Base-by-base conservation (phyloP, 23 tunicate species). In the Clavelina lepadiformis region DNA sequence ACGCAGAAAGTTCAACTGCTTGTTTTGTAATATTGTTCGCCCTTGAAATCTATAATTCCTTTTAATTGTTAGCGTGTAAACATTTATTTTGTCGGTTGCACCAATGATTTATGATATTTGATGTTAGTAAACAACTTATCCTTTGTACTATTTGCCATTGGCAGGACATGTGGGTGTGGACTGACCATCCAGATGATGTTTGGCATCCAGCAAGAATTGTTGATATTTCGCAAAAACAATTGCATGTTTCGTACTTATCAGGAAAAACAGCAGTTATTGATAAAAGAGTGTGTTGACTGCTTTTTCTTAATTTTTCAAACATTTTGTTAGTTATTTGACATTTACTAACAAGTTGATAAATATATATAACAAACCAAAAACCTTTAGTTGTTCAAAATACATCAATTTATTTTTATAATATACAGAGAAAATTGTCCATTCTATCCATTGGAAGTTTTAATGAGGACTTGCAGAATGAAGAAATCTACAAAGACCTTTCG, bases 151-250 rank as follows among this genome's bases (percentile, higher is more conserved):
- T n/a, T n/a, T n/a, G n/a, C n/a, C 59, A 5, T n/a, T 53, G 15
- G 15, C 50, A 82, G 75, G 89, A 76, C 13, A 58, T 69, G 29
- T 64, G 79, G 69, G 78, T 82, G 0, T 82, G 89, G 89, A 75
- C 71, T 26, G 75, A 73, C 2, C 89, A 82, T 46, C 33, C 75
- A 5, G 36, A 33, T 8, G 80, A 82, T 52, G 89, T 79, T 7
- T 82, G 89, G 89, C 46, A 19, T 2, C 89, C 89, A 8, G 89
- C 74, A 45, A 66, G 67, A 60, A 69, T 82, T 32, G 51, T 70
- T 4, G 69, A 82, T 28, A 59, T 76, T 76, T 53, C 35, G 25
- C 8, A 63, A 13, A 63, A 63, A 35, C 15, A 25, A 18, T 35
- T 63, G n/a, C n/a, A 18, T 8, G 69, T 37, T 6, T 35, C 69